Evolutionary conservation across 2,888 invertebrate species (phyloP), one percentile per base, ranked within the genome.

Genomic region (Leptinotarsa tumamoca): DNA sequence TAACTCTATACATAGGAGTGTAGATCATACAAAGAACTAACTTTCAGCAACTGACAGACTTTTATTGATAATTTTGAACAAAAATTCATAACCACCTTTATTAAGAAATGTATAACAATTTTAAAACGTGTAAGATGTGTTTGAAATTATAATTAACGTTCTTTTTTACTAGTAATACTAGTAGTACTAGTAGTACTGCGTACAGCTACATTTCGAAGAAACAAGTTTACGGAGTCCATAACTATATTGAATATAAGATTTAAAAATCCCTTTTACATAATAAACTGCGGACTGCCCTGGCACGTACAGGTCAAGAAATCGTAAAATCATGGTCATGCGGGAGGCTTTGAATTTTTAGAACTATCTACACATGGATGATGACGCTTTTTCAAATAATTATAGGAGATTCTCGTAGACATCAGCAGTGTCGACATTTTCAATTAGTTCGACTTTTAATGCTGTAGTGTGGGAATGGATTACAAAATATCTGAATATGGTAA

Each of bases 231-330:
- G 43, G 3, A 43, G 5, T 43, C 10, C 18, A 7, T n/a, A 17
- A 54, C 49, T 13, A 67, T 49, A 21, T 67, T 18, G 3, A 21
- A 50, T 51, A 13, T 67, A 4, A 51, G 10, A 43, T 43, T 10
- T 43, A 10, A n/a, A 23, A 68, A 54, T 4, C 14, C 54, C 68
- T 54, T 23, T 51, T 17, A n/a, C 2, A 68, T 27, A 68, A 27
- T 52, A 27, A 23, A 14, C 49, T 58, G 33, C 10, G 21, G 21
- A 70, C 70, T 21, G 3, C 70, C 17, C 61, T 70, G 58, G 13
- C 17, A 5, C 78, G 77, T 75, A 72, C 78, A 81, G 82, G 82
- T 82, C 78, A 80, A 82, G 82, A 82, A 82, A 82, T 81, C 82
- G 83, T 82, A 79, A 78, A 82, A 83, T 81, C 78, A 75, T 79